Conservation (phyloP, 2,113 vertebrate genomes). For the Cochlearius cochlearius region DNA sequence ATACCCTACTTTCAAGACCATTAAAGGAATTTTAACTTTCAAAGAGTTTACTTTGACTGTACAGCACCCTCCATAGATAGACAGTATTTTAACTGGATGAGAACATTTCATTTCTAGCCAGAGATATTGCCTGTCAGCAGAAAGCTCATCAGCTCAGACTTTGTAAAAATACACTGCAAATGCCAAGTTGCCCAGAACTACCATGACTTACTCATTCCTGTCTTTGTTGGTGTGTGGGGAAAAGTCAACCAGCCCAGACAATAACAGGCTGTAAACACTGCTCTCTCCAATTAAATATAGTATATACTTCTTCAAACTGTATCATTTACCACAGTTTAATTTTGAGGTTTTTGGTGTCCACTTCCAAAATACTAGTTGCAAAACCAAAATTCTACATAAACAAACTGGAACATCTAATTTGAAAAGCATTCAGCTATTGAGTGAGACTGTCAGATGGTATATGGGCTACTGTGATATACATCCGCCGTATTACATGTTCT, state of each 20-base stretch:
- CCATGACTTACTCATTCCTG: background rate
- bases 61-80: background rate
- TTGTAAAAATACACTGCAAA: background rate
- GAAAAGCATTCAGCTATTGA: background rate
- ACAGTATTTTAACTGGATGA: background rate
- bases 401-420: background rate
- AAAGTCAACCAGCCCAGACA: constrained; percentile 1
- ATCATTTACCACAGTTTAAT: background rate
- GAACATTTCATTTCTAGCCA: background rate
- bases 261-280: background rate
- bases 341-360: background rate
- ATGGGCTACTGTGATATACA: background rate
- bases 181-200: background rate
- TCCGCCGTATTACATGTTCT: background rate
- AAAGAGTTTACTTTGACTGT: background rate
- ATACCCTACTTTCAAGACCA: background rate
- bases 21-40: background rate
- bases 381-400: background rate
- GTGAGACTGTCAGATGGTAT: background rate
- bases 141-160: background rate
- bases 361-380: constrained; percentile 19
- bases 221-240: background rate
- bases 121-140: background rate
- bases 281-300: background rate
- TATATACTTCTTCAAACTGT: background rate